A percentile compares a stretch with the other conserved stretches of the same genome.
Evolutionary conservation across 2,888 invertebrate species (phyloP).

Genomic region (Rhaphigaster nebulosa): DNA sequence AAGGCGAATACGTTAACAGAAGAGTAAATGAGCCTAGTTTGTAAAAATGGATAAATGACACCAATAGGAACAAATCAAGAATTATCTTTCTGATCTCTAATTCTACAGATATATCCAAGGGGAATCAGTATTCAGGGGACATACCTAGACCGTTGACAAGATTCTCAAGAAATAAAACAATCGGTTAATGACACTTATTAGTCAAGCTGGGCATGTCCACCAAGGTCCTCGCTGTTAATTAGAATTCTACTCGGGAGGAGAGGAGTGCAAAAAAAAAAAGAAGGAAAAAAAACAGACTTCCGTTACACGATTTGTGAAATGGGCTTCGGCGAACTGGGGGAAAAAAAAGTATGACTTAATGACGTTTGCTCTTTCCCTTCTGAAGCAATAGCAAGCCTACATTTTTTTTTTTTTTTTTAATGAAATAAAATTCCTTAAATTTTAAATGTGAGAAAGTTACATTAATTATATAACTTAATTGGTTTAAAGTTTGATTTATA

Average conservation of each 20-base stretch:
- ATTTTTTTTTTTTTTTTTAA: not conserved
- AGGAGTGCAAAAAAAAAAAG: not conserved
- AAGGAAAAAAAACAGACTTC: not conserved
- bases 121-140: not conserved
- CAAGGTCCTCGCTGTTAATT: not conserved
- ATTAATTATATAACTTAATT: not conserved
- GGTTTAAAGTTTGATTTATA: not conserved
- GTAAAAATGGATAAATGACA: not conserved
- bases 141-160: not conserved
- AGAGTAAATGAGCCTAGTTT: not conserved
- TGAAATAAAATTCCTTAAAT: not conserved
- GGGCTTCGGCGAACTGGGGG: not conserved
- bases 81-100: not conserved
- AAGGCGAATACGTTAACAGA: not conserved
- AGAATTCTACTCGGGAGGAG: not conserved
- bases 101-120: not conserved
- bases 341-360: not conserved
- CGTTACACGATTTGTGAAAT: slow-evolving; percentile 35
- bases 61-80: slow-evolving; percentile 4
- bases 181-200: not conserved
- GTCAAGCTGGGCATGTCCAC: slow-evolving; percentile 10
- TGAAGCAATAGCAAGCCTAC: not conserved
- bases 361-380: not conserved
- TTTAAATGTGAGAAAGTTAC: not conserved
- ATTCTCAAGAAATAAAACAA: not conserved